Evolutionary conservation across 2,888 invertebrate genomes (phyloP).

Genomic region (Synanthedon formicaeformis): DNA sequence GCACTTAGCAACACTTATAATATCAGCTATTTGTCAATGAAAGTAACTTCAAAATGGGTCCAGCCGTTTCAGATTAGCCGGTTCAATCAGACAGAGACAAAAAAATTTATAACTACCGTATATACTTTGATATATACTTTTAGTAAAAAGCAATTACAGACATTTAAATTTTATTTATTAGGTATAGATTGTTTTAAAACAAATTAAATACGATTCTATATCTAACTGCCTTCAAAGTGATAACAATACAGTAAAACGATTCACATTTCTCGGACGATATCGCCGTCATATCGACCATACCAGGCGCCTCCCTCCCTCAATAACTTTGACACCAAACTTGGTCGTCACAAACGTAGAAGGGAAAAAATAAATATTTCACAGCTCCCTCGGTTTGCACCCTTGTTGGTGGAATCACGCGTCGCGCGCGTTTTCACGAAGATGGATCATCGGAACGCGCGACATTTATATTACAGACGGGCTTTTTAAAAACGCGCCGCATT

Average conservation of each 20-base stretch:
- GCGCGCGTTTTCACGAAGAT: conserved; percentile 63
- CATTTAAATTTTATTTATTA: too few relatives aligned
- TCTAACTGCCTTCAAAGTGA: neutral
- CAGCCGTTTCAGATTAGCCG: too few relatives aligned
- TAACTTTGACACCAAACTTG: conserved; percentile 49
- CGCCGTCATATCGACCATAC: neutral
- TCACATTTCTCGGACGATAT: neutral
- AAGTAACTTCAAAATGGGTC: too few relatives aligned
- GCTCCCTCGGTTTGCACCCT: conserved; percentile 46
- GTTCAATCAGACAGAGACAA: too few relatives aligned
- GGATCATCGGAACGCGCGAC: conserved; percentile 52
- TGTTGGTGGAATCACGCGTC: conserved; percentile 66
- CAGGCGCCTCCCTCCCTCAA: neutral
- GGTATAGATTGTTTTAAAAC: too few relatives aligned
- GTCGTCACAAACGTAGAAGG: conserved; percentile 30
- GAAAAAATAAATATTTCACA: conserved; percentile 61
- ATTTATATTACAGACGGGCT: conserved; percentile 22
- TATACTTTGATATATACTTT: too few relatives aligned
- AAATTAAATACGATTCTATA: neutral
- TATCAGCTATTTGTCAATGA: too few relatives aligned
- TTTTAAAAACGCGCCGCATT: conserved; percentile 5
- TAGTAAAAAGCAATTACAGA: too few relatives aligned
- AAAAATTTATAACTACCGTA: too few relatives aligned
- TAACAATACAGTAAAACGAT: neutral
- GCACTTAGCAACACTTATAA: too few relatives aligned